A percentile compares a stretch with the other conserved stretches of the same genome.
Evolutionary conservation across 2,113 vertebrate genomes (phyloP).

Genomic region (Calyptomena viridis): DNA sequence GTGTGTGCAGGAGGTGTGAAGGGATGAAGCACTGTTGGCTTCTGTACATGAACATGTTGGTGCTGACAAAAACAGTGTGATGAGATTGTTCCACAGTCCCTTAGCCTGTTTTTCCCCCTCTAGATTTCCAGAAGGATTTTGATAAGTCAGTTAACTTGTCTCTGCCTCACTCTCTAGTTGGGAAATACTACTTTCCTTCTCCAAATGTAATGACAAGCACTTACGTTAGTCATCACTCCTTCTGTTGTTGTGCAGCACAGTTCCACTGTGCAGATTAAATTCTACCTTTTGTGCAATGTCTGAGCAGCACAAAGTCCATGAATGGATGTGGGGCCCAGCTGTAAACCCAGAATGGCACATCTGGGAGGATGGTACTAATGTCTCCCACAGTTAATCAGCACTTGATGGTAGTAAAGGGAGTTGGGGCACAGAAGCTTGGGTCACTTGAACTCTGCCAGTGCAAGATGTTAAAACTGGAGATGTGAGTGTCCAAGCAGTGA

Average conservation of each 20-base stretch:
- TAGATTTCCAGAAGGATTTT: not conserved
- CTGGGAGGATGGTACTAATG: not conserved
- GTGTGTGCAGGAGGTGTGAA: not conserved
- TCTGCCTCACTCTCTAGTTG: not conserved
- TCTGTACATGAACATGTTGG: not conserved
- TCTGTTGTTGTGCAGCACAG: not conserved
- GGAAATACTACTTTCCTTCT: not conserved
- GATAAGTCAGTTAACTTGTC: not conserved
- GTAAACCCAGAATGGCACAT: not conserved
- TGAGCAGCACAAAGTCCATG: not conserved
- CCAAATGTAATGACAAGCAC: not conserved
- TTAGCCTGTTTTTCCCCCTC: not conserved
- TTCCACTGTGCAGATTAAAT: not conserved
- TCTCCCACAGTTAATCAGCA: not conserved
- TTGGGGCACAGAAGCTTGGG: not conserved
- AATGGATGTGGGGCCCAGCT: not conserved
- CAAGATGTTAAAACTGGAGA: not conserved
- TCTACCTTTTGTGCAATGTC: not conserved
- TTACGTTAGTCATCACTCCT: not conserved
- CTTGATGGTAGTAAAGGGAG: not conserved
- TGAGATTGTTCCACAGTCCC: not conserved
- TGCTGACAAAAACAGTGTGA: not conserved
- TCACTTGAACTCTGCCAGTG: not conserved
- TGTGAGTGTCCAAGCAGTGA: not conserved
- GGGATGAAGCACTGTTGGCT: not conserved